Conservation (phyloP, 2,797 vertebrate species). For the Danio kyathit region DNA sequence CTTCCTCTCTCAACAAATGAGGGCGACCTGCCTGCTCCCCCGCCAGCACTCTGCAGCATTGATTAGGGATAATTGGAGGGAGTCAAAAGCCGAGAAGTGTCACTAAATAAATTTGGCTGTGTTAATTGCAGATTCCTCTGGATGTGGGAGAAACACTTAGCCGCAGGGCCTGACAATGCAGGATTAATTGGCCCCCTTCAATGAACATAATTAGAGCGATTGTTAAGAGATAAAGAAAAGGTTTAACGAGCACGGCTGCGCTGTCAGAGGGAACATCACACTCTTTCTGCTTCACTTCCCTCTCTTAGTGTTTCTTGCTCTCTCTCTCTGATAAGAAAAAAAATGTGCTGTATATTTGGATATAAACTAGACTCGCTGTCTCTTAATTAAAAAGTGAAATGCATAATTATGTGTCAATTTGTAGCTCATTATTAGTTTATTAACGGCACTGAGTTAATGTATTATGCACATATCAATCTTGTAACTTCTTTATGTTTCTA, state of each 20-base stretch:
- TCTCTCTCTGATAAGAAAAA: background rate
- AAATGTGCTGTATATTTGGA: slow-evolving; percentile 1
- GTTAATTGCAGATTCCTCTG: slow-evolving; percentile 89
- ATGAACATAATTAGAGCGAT: slow-evolving; percentile 92
- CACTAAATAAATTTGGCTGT: slow-evolving; percentile 88
- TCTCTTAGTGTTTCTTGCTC: slow-evolving; percentile 21
- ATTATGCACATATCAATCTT: slow-evolving; percentile 13
- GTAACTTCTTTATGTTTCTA: background rate
- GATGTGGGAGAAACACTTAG: slow-evolving; percentile 88
- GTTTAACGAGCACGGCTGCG: slow-evolving; percentile 79
- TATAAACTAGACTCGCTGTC: slow-evolving; percentile 20
- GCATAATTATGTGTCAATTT: slow-evolving; percentile 44
- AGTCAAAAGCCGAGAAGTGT: slow-evolving; percentile 86
- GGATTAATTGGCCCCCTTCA: slow-evolving; percentile 91
- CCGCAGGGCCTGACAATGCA: slow-evolving; percentile 84
- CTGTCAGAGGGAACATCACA: slow-evolving; percentile 74
- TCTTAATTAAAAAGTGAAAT: slow-evolving; percentile 46
- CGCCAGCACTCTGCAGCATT: slow-evolving; percentile 79
- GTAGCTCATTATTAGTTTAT: slow-evolving; percentile 32
- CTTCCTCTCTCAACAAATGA: slow-evolving; percentile 71
- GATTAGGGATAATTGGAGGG: slow-evolving; percentile 89
- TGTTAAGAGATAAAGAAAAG: slow-evolving; percentile 87
- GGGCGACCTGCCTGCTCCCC: slow-evolving; percentile 73
- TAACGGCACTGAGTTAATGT: slow-evolving; percentile 28
- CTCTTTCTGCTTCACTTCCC: slow-evolving; percentile 46